Conservation (phyloP, 92 coral and sea anemone species). For the Umimayanthus kanabou region DNA sequence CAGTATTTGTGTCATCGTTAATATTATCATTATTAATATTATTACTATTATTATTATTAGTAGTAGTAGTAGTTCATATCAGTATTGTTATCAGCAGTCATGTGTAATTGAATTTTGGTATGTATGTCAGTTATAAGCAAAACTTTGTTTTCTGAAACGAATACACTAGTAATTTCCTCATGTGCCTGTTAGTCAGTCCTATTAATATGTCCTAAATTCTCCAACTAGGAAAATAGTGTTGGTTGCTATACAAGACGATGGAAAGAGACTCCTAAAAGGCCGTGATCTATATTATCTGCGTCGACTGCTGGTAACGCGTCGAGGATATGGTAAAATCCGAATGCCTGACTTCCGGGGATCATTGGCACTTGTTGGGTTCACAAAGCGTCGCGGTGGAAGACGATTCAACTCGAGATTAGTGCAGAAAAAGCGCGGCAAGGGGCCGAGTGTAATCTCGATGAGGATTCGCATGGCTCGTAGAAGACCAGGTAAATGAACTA, state of each 20-base stretch:
- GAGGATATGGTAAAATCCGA: neutral
- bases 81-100: too few species aligned
- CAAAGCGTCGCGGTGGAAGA: slow-evolving; percentile 1
- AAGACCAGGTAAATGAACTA: slow-evolving; percentile 17
- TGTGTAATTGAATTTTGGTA: too few species aligned
- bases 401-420: neutral
- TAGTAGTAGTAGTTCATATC: too few species aligned
- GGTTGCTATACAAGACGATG: slow-evolving; percentile 33
- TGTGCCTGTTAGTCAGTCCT: neutral
- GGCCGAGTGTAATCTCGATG: slow-evolving; percentile 7
- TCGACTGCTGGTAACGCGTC: slow-evolving; percentile 6
- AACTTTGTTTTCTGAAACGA: too few species aligned
- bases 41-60: too few species aligned
- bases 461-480: slow-evolving; percentile 15
- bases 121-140: too few species aligned
- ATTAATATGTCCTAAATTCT: neutral
- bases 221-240: slow-evolving; percentile 32
- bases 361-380: slow-evolving; percentile 18
- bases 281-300: neutral
- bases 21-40: too few species aligned
- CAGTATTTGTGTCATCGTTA: too few species aligned
- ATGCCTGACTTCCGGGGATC: slow-evolving; percentile 33
- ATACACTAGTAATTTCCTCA: too few species aligned
- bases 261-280: neutral
- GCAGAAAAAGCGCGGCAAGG: slow-evolving; percentile 24